Conservation (phyloP, 1,140 invertebrate genomes). For the Artemia franciscana region DNA sequence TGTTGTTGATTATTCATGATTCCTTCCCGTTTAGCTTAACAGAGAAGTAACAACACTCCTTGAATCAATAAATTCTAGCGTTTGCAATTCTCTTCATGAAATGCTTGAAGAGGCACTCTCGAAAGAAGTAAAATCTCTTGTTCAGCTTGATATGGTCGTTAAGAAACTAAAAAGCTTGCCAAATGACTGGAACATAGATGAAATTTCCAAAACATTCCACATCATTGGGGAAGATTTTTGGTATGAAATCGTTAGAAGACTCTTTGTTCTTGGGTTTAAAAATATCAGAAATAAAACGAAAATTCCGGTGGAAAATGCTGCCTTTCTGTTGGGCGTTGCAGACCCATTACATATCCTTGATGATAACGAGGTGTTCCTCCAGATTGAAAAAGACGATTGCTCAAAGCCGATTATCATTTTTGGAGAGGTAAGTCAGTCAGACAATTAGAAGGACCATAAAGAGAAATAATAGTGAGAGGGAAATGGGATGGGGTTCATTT, state of each 20-base stretch:
- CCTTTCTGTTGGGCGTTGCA: background rate
- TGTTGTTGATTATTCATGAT: background rate
- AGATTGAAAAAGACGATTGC: background rate
- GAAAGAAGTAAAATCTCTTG: background rate
- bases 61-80: background rate
- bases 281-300: background rate
- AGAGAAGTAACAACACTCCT: slow-evolving; percentile 1
- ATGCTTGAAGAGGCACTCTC: background rate
- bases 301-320: background rate
- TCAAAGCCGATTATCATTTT: background rate
- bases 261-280: background rate
- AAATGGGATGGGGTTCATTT: too few relatives aligned
- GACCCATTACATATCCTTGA: background rate
- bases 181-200: background rate
- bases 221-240: slow-evolving; percentile 1
- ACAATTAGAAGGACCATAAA: too few relatives aligned
- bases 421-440: background rate
- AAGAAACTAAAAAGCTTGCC: background rate
- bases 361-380: background rate
- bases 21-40: background rate
- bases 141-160: background rate
- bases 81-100: background rate
- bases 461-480: too few relatives aligned
- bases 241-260: background rate
- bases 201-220: background rate